phyloP scores from a whole-genome alignment of 2,113 vertebrate genomes.

The Lipophrys pholis region DNA sequence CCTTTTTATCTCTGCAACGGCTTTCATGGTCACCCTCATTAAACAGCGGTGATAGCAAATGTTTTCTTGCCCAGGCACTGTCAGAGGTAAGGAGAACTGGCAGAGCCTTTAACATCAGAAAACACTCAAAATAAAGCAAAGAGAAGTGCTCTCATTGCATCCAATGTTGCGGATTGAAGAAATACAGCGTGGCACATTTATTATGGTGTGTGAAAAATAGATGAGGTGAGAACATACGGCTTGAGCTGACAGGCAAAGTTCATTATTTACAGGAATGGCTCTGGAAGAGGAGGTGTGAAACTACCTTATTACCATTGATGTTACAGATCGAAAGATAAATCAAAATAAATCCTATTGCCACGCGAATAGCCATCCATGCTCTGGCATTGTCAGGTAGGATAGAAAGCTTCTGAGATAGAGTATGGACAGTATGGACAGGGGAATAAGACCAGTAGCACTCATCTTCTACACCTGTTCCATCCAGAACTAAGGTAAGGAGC shows the following conservation, averaged over 20 bases:
- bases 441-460: too few species aligned
- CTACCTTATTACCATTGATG: background rate
- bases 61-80: constrained; percentile 23
- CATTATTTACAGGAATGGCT: background rate
- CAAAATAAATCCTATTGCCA: too few species aligned
- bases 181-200: background rate
- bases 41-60: constrained; percentile 44
- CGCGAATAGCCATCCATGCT: too few species aligned
- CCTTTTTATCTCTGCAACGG: constrained; percentile 48
- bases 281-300: background rate
- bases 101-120: constrained; percentile 22
- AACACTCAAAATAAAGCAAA: constrained; percentile 16
- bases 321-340: too few species aligned
- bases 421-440: too few species aligned
- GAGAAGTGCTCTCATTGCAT: constrained; percentile 10
- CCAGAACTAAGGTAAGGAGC: too few species aligned
- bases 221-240: background rate
- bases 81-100: constrained; percentile 27
- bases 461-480: too few species aligned
- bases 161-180: background rate
- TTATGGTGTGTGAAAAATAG: background rate
- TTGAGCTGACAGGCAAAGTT: background rate
- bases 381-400: too few species aligned
- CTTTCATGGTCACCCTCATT: constrained; percentile 61
- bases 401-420: too few species aligned